Percentiles rank a stretch among this genome's conserved stretches.
Evolutionary conservation across 53 echinoderm and acorn worm species (phyloP).

Genomic region (Holothuria scabra): DNA sequence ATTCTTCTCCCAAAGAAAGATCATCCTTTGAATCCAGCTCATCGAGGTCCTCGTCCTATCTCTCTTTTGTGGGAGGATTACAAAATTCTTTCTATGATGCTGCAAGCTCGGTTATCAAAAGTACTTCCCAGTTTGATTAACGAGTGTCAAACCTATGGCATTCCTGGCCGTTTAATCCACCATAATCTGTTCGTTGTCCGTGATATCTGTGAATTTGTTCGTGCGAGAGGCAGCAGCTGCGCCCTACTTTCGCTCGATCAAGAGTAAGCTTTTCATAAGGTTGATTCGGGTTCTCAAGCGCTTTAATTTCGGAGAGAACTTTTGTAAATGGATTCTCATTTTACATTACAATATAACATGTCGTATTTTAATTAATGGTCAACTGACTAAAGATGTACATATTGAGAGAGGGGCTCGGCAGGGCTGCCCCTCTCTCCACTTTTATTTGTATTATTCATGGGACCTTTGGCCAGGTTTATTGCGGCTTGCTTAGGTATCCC

Average conservation of each 20-base stretch:
- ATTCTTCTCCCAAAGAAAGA: slow-evolving; percentile 64
- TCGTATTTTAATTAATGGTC: too few species aligned
- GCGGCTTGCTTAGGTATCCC: too few species aligned
- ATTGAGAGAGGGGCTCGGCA: too few species aligned
- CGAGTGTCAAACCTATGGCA: slow-evolving; percentile 53
- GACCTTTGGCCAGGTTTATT: too few species aligned
- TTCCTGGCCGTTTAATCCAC: slow-evolving; percentile 72
- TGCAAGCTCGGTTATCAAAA: slow-evolving; percentile 44
- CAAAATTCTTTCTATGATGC: slow-evolving; percentile 59
- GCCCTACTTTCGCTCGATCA: slow-evolving; percentile 59
- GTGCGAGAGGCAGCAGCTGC: background rate
- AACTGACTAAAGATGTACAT: too few species aligned
- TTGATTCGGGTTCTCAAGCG: slow-evolving; percentile 43
- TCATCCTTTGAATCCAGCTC: slow-evolving; percentile 36
- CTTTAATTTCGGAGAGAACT: slow-evolving; percentile 41
- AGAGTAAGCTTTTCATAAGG: slow-evolving; percentile 65
- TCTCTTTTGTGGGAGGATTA: slow-evolving; percentile 65
- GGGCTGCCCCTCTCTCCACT: too few species aligned
- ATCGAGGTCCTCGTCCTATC: slow-evolving; percentile 49
- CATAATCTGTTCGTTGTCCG: slow-evolving; percentile 59
- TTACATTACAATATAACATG: background rate
- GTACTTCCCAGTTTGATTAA: slow-evolving; percentile 33
- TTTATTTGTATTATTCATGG: too few species aligned
- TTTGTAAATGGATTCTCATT: slow-evolving; percentile 53
- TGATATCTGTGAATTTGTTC: slow-evolving; percentile 44